Percentiles rank a stretch among this genome's conserved stretches.
phyloP scores from a whole-genome alignment of 2,888 invertebrate genomes.

The Pyrochroa serraticornis region DNA sequence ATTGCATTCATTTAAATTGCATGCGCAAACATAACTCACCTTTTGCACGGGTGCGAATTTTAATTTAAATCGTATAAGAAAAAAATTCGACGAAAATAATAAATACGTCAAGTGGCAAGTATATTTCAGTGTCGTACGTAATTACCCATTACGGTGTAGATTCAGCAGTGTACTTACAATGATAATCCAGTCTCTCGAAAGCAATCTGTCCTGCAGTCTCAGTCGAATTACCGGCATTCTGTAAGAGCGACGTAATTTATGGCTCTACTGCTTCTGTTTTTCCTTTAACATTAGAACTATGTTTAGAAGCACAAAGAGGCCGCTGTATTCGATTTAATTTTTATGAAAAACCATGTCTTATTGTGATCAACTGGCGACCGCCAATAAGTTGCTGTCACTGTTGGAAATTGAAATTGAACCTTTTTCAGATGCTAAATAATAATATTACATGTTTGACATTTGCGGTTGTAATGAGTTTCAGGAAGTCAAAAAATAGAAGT shows the following conservation, averaged over 20 bases:
- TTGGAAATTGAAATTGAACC: constrained; percentile 5
- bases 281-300: constrained; percentile 27
- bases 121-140: background rate
- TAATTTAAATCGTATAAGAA: constrained; percentile 5
- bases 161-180: constrained; percentile 3
- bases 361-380: constrained; percentile 34
- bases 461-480: no score
- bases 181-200: constrained; percentile 17
- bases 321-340: constrained; percentile 33
- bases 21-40: constrained; percentile 5
- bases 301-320: constrained; percentile 38
- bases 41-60: background rate
- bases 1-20: constrained; percentile 25
- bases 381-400: constrained; percentile 29
- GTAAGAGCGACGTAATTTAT: constrained; percentile 41
- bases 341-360: constrained; percentile 25
- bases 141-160: background rate
- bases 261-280: constrained; percentile 30
- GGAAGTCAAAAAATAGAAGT: no score
- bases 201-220: constrained; percentile 36
- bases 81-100: constrained; percentile 2
- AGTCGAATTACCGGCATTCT: constrained; percentile 42
- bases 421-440: background rate
- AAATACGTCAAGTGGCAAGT: background rate
- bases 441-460: no score